Evolutionary conservation across 2,797 vertebrate species (phyloP).

Genomic region (Babyrousa celebensis): DNA sequence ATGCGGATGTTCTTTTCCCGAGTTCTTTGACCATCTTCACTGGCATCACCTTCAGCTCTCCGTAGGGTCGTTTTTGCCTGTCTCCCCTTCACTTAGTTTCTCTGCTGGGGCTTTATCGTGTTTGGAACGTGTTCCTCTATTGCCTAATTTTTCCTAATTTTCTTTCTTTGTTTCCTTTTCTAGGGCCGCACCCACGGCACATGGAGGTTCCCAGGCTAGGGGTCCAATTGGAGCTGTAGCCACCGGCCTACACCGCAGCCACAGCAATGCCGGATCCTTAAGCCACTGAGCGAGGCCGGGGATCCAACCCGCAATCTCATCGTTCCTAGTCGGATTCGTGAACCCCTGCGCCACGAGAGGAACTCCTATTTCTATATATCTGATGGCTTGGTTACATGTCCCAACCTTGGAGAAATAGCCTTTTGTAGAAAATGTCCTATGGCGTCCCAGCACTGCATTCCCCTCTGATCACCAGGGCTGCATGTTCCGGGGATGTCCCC

Average conservation of each 20-base stretch:
- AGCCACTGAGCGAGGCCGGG: no score
- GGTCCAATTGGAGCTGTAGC: no score
- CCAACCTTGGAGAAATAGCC: neutral
- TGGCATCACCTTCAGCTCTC: neutral
- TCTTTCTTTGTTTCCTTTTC: neutral
- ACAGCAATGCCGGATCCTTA: no score
- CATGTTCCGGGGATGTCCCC: neutral
- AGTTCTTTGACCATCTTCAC: neutral
- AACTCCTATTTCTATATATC: neutral
- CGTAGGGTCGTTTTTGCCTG: neutral
- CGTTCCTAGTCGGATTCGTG: no score
- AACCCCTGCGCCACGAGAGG: no score
- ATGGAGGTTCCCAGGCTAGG: no score
- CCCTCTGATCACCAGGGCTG: neutral
- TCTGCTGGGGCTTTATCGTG: neutral
- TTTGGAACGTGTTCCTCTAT: neutral
- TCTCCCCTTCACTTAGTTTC: neutral
- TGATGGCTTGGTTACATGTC: neutral
- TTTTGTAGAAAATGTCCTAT: neutral
- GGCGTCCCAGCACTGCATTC: accelerated
- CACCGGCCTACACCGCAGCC: no score
- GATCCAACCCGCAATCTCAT: no score
- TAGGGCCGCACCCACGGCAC: no score
- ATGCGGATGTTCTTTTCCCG: neutral
- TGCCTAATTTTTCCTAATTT: neutral